A percentile compares a stretch with the other conserved stretches of the same genome.
Conservation (phyloP, 2,888 invertebrate species). For the Lasioglossum villosulum region DNA sequence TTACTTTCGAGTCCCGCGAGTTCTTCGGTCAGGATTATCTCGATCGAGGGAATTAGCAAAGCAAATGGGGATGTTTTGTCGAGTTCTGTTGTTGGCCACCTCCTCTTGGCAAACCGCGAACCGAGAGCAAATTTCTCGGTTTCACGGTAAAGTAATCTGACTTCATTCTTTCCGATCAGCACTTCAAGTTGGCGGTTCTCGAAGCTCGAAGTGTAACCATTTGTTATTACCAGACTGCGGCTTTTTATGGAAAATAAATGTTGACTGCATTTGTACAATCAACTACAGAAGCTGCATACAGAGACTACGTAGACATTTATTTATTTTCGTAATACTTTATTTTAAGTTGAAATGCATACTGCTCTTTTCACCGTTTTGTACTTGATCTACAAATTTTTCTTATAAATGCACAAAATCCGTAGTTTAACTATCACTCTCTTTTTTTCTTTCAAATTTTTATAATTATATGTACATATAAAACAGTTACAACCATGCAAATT, state of each 20-base stretch:
- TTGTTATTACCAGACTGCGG: not conserved
- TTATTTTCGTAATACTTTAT: not conserved
- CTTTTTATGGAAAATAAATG: not conserved
- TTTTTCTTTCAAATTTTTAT: not conserved
- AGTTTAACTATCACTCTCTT: not conserved
- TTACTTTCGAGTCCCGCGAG: slow-evolving; percentile 74
- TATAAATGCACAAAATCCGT: not conserved
- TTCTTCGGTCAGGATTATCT: slow-evolving; percentile 65
- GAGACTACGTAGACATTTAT: not conserved
- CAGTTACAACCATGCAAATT: too few species aligned
- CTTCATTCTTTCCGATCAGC: not conserved
- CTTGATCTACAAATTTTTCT: not conserved
- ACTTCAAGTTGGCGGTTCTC: not conserved
- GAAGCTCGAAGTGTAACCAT: not conserved
- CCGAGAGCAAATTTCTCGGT: not conserved
- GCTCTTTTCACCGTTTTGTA: not conserved
- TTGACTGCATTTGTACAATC: not conserved
- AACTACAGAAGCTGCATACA: not conserved
- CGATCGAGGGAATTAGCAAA: slow-evolving; percentile 76
- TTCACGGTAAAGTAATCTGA: not conserved
- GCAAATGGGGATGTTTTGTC: slow-evolving; percentile 73
- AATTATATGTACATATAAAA: not conserved
- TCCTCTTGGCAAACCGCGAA: slow-evolving; percentile 65
- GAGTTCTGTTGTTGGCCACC: slow-evolving; percentile 49
- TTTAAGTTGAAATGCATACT: not conserved